phyloP scores from a whole-genome alignment of 2,113 vertebrate genomes.

The Orientallactaga bullata region DNA sequence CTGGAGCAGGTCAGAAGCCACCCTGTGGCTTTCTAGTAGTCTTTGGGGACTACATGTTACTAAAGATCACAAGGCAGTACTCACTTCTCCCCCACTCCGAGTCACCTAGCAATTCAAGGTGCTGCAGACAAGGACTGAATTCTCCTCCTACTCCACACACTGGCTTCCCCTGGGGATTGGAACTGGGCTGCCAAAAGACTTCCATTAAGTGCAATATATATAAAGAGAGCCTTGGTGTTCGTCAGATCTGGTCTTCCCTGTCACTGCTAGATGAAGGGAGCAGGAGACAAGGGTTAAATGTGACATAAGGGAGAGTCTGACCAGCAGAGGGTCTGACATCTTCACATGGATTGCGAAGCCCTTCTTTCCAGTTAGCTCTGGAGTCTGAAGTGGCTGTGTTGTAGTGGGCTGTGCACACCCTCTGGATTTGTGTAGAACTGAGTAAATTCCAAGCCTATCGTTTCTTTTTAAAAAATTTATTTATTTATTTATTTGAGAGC shows the following conservation, averaged over 20 bases:
- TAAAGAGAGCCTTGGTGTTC: neutral
- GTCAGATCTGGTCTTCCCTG: neutral
- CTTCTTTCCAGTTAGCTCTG: neutral
- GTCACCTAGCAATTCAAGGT: neutral
- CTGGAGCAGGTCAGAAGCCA: neutral
- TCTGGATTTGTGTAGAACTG: neutral
- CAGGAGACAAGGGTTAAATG: neutral
- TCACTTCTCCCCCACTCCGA: neutral
- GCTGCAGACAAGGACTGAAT: neutral
- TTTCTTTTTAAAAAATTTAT: neutral
- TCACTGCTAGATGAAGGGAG: neutral
- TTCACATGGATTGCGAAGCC: no score
- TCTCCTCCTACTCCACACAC: neutral
- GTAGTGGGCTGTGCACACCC: neutral
- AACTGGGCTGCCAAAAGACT: slow-evolving; percentile 15
- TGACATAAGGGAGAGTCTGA: no score
- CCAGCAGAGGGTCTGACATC: no score
- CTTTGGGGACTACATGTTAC: neutral
- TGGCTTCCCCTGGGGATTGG: neutral
- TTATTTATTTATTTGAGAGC: no score
- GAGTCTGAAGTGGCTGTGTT: neutral
- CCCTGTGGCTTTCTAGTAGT: slow-evolving; percentile 1
- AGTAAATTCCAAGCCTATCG: neutral
- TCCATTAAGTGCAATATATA: neutral
- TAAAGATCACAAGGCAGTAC: slow-evolving; percentile 13